Conservation (phyloP, 1,140 invertebrate genomes). For the Sitodiplosis mosellana region DNA sequence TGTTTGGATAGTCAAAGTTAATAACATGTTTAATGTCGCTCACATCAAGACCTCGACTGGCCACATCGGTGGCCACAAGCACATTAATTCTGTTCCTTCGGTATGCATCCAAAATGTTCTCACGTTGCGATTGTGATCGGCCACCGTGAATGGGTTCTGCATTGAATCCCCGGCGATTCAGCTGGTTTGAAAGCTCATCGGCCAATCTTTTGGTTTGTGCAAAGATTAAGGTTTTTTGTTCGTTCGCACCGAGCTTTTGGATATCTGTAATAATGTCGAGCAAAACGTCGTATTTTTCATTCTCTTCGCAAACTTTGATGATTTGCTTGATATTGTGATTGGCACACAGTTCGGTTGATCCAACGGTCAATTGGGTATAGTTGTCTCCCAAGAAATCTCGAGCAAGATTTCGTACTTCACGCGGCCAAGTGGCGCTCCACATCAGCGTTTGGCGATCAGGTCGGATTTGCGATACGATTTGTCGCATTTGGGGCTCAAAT, state of each 20-base stretch:
- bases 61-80: conserved; percentile 92
- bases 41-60: conserved; percentile 72
- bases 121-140: conserved; percentile 80
- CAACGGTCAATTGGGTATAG: conserved; percentile 81
- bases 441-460: conserved; percentile 86
- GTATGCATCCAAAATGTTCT: conserved; percentile 83
- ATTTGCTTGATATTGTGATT: conserved; percentile 96
- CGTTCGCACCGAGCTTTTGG: conserved; percentile 52
- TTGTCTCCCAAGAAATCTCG: conserved; percentile 66
- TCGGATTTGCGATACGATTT: conserved; percentile 81
- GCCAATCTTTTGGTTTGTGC: conserved; percentile 90
- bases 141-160: conserved; percentile 86
- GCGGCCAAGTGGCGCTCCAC: conserved; percentile 95
- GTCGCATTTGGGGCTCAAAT: conserved; percentile 67
- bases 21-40: conserved; percentile 98
- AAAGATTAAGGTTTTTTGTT: conserved; percentile 88
- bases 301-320: conserved; percentile 77
- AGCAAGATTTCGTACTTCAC: conserved; percentile 73
- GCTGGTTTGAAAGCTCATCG: conserved; percentile 69
- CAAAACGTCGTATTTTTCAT: conserved; percentile 65
- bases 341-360: conserved; percentile 73
- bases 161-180: conserved; percentile 78
- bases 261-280: conserved; percentile 75
- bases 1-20: conserved; percentile 96
- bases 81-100: conserved; percentile 67